Percentiles rank a stretch among this genome's conserved stretches.
Evolutionary conservation across 2,888 invertebrate genomes (phyloP).

Genomic region (Patella depressa): DNA sequence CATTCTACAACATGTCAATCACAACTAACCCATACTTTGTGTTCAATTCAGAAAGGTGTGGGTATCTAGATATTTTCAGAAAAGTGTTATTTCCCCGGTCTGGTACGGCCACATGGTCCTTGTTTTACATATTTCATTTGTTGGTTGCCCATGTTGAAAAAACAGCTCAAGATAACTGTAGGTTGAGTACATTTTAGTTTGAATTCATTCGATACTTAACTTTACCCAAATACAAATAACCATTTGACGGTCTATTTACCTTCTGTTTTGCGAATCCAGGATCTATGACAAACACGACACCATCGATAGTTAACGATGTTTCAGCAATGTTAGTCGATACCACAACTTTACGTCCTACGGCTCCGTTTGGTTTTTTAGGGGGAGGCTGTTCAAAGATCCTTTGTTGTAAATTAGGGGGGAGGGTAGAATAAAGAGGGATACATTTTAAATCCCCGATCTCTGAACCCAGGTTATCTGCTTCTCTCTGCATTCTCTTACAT

Average conservation of each 20-base stretch:
- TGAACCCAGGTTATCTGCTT: slow-evolving; percentile 95
- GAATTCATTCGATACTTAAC: no score
- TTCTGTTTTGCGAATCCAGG: slow-evolving; percentile 99
- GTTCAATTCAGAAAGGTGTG: no score
- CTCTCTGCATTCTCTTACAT: slow-evolving; percentile 95
- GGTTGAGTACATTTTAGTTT: no score
- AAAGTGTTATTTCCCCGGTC: no score
- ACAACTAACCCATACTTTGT: no score
- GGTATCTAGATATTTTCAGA: no score
- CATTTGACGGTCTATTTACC: slow-evolving; percentile 72
- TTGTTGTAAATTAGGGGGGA: slow-evolving; percentile 97
- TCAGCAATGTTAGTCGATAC: slow-evolving; percentile 99
- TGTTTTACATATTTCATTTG: no score
- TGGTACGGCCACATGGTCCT: no score
- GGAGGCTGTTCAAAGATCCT: slow-evolving; percentile 98
- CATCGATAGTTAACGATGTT: slow-evolving; percentile 98
- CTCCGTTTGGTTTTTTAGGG: slow-evolving; percentile 88
- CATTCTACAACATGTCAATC: no score
- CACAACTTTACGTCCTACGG: slow-evolving; percentile 92
- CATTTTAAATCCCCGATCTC: slow-evolving; percentile 98
- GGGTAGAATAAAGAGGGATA: slow-evolving; percentile 97
- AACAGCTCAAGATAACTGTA: no score
- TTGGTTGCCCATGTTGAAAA: no score
- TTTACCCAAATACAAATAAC: no score
- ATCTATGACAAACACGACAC: slow-evolving; percentile 99